Conservation (phyloP, 30 jellyfish, hydroid and myxozoan species). For the Aurelia sp. region DNA sequence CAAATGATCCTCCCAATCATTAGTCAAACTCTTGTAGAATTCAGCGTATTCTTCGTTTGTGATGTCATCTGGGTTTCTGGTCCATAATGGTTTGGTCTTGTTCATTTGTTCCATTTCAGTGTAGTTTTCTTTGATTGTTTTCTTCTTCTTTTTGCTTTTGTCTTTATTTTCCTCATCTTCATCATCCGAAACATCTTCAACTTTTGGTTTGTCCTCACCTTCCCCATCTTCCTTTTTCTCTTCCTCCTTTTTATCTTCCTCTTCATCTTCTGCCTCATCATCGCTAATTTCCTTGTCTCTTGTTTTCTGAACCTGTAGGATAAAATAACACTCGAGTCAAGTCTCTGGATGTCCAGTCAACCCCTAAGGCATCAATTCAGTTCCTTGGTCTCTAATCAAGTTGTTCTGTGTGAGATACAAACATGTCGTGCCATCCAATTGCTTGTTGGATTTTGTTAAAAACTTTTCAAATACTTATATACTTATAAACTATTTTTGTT, state of each 20-base stretch:
- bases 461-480: too few relatives aligned
- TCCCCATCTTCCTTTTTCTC: constrained; percentile 52
- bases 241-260: constrained; percentile 75
- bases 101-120: constrained; percentile 92
- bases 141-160: constrained; percentile 75
- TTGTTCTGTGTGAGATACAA: too few relatives aligned
- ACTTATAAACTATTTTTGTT: too few relatives aligned
- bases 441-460: too few relatives aligned
- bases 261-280: constrained; percentile 81
- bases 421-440: too few relatives aligned
- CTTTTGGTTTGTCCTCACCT: constrained; percentile 79
- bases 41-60: constrained; percentile 98
- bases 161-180: constrained; percentile 75
- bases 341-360: too few relatives aligned
- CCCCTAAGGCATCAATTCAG: too few relatives aligned
- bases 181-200: constrained; percentile 74
- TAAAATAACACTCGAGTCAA: neutral
- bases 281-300: constrained; percentile 98
- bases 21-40: constrained; percentile 92
- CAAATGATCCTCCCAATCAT: constrained; percentile 97
- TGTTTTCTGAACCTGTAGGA: constrained; percentile 69
- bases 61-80: constrained; percentile 97
- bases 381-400: too few relatives aligned
- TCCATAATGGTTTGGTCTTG: constrained; percentile 96
- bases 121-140: constrained; percentile 88